Evolutionary conservation across 2,797 vertebrate species (phyloP), one percentile per base, ranked within the genome.

Genomic region (Crenichthys baileyi): DNA sequence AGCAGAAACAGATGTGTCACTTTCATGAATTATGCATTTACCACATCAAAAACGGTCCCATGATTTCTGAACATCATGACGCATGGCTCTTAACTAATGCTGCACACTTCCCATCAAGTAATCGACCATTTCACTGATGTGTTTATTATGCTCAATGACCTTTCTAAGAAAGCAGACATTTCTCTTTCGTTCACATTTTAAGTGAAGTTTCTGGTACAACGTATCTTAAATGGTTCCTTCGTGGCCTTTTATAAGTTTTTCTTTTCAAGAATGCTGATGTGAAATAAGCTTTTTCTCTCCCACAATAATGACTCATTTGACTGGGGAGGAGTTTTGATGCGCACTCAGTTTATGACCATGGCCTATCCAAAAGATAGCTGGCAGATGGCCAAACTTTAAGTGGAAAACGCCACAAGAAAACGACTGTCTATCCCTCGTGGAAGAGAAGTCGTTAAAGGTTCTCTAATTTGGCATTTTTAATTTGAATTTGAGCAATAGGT

Each of bases 261-360:
- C 80, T 81, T 55, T 83, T 70, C 76, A 61, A 78, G 75, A 86
- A 83, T 20, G 76, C 79, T 63, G 82, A 90, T 87, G 80, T 85
- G 79, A 82, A 89, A 83, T 83, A 84, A 85, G 79, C 81, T 83
- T 84, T 46, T 80, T 24, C 72, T 79, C 79, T 90, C 84, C 83
- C 61, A 63, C 65, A 48, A 72, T 53, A 75, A 31, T 80, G 83
- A 92, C 80, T 92, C 85, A 87, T 75, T 81, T 65, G 79, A 80
- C 78, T 80, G 58, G 44, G 79, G 75, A 83, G 44, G 75, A 83
- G 82, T 79, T 85, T 87, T 85, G 67, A 71, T 46, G 73, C 72
- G 80, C 79, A 63, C 78, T 86, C 83, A 73, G 90, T 88, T 89
- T 80, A 85, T 61, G 76, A 86, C 85, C 87, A 81, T 4, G 50